Conservation (phyloP, 2,797 vertebrate genomes). For the Onychomys leucogaster region DNA sequence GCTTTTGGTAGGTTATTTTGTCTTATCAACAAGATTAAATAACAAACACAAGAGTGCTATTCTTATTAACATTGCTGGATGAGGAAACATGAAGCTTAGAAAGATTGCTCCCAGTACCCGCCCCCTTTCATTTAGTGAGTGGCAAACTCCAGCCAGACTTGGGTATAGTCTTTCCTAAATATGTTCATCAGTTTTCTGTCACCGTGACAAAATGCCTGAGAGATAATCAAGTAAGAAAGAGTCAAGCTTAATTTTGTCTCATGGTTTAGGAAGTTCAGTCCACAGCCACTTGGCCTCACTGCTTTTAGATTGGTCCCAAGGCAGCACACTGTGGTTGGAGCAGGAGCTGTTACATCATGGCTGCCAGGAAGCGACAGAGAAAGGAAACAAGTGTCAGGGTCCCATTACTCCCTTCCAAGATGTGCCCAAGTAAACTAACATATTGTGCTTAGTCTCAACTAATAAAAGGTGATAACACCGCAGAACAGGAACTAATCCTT, state of each 20-base stretch:
- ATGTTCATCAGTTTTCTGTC: neutral
- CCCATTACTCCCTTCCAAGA: too few species aligned
- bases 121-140: neutral
- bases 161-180: neutral
- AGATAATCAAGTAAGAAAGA: neutral
- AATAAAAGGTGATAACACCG: neutral
- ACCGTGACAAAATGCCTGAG: neutral
- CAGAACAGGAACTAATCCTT: neutral
- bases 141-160: neutral
- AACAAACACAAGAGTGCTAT: neutral
- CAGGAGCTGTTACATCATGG: neutral
- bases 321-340: neutral
- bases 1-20: neutral
- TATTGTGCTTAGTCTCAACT: neutral
- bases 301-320: neutral
- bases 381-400: neutral
- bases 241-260: neutral
- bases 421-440: neutral
- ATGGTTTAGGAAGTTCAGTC: neutral
- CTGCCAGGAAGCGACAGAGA: neutral
- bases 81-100: conserved; percentile 17
- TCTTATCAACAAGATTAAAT: neutral
- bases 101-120: neutral
- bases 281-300: neutral
- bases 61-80: neutral